Evolutionary conservation across 2,113 vertebrate species (phyloP), one percentile per base, ranked within the genome.

Genomic region (Tragelaphus strepsiceros): DNA sequence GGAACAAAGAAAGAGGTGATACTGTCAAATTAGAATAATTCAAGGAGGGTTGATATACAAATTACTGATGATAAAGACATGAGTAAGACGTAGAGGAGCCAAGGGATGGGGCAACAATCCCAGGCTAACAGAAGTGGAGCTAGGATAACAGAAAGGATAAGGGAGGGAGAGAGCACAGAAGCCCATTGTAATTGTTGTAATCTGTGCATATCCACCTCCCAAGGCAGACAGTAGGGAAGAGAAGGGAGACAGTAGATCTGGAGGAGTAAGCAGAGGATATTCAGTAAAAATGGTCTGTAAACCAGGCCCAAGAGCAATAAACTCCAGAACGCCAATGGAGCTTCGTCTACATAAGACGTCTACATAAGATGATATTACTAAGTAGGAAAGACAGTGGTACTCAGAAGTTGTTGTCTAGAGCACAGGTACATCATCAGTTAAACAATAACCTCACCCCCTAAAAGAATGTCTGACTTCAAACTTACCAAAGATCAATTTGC

Each of bases 1-100:
- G 32, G 71, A 26, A 78, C 30, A 74, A 95, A 96, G 39, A 94
- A 83, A 96, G 16, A 88, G 30, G 71, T 58, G 43, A 16, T 81
- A 21, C 22, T 26, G 51, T 30, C 78, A 90, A 82, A 64, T 82
- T 13, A 64, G 54, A 51, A 53, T 24, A 93, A 82, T 83, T 56
- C 61, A 77, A 77, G 9, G 35, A 74, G 4, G 1, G 21, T 74
- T 62, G 64, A 53, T 30, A 8, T 26, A 35, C 35, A 90, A 51
- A 82, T 12, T 43, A 35, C 30, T 22, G 46, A 74, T 56, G 21
- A 49, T 28, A 85, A 84, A 80, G 64, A 67, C 67, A n/a, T 22
- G 24, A 88, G 32, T 28, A 83, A 74, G 43, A 46, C 35, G 0
- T 7, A 30, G 15, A 54, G 30, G 32, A 32, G 13, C 43, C 15